Conservation (phyloP, 2,797 vertebrate species). For the Enteromius afrohamiltoni region DNA sequence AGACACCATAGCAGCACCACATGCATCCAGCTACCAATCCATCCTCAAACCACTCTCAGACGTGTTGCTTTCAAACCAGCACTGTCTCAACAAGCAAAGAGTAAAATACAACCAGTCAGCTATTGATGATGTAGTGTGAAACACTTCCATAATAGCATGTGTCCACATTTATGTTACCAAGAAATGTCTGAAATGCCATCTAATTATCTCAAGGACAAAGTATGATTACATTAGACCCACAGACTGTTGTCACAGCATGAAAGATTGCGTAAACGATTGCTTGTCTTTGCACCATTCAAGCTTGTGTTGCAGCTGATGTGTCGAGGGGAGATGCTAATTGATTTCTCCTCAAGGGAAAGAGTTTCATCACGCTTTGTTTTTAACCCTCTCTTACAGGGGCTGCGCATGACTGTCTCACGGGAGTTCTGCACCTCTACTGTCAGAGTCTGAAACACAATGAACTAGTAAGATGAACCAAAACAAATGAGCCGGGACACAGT, state of each 20-base stretch:
- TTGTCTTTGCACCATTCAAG: constrained; percentile 70
- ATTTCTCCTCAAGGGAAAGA: constrained; percentile 75
- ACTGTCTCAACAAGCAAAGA: neutral
- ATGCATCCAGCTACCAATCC: constrained; percentile 4
- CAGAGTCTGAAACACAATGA: neutral
- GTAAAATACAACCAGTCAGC: neutral
- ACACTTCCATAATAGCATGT: neutral
- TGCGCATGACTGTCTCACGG: constrained; percentile 66
- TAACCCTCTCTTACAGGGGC: constrained; percentile 72
- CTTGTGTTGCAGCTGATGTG: constrained; percentile 50
- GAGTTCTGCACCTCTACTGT: constrained; percentile 45
- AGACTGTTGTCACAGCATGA: neutral
- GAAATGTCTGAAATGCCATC: neutral
- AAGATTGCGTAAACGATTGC: constrained; percentile 66
- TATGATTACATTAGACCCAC: neutral
- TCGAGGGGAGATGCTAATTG: constrained; percentile 70
- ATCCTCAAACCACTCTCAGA: neutral
- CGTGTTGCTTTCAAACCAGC: neutral
- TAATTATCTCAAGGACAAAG: constrained; percentile 4
- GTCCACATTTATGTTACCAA: neutral
- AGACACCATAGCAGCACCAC: constrained; percentile 26
- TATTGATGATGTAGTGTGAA: neutral
- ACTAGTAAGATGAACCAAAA: constrained; percentile 11
- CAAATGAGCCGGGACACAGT: neutral
- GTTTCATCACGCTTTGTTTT: constrained; percentile 84